phyloP scores from a whole-genome alignment of 2,888 invertebrate genomes.

The Gerris lacustris region DNA sequence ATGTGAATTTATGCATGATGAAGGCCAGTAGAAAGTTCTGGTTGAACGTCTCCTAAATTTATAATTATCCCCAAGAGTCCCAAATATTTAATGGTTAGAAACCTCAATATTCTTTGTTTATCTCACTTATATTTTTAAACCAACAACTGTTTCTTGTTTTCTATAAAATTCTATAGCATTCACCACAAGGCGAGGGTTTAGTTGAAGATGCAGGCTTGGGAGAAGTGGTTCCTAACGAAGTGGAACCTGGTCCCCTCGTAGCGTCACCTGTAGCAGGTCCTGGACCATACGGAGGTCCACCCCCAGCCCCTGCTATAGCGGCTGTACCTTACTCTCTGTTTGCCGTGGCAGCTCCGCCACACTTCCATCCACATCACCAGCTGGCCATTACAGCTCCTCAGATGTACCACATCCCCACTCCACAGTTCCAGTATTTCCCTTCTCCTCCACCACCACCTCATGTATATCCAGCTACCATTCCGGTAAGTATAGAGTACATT shows the following conservation, averaged over 20 bases:
- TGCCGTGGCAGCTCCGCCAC: conserved; percentile 35
- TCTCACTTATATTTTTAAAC: too few species aligned
- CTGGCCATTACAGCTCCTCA: conserved; percentile 35
- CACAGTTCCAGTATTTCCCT: conserved; percentile 40
- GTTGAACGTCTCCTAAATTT: too few species aligned
- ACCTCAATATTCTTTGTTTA: too few species aligned
- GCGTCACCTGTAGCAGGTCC: conserved; percentile 1
- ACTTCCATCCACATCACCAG: conserved; percentile 11
- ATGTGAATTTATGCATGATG: too few species aligned
- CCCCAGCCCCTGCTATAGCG: conserved; percentile 18
- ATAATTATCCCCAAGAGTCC: too few species aligned
- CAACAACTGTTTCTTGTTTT: too few species aligned
- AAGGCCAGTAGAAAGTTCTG: too few species aligned
- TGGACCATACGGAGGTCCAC: conserved; percentile 15
- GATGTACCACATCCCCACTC: conserved; percentile 40
- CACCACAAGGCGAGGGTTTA: conserved; percentile 17
- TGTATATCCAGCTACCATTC: conserved; percentile 20
- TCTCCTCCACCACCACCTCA: conserved; percentile 21
- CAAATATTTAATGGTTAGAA: too few species aligned
- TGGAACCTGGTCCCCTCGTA: conserved; percentile 16
- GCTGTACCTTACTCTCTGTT: conserved; percentile 20
- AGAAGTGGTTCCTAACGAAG: conserved; percentile 5
- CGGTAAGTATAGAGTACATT: conserved; percentile 14
- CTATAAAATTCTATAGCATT: conserved; percentile 13
- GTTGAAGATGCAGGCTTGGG: conserved; percentile 11